Evolutionary conservation across 2,113 vertebrate genomes (phyloP).

Genomic region (Oxygymnocypris stewartii): DNA sequence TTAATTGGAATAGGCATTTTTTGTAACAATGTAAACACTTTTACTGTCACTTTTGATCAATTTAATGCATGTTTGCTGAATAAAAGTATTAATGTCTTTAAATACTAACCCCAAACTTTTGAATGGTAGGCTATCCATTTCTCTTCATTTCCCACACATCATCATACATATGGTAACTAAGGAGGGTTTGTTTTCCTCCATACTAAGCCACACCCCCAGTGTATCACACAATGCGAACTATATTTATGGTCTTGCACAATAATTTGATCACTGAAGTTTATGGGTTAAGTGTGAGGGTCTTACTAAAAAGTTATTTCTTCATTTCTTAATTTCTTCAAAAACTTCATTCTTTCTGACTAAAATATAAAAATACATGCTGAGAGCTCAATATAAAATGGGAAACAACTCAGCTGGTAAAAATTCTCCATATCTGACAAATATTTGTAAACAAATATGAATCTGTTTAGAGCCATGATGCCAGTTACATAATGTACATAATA

Average conservation of each 20-base stretch:
- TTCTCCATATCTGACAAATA: constrained; percentile 4
- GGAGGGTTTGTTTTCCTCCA: neutral
- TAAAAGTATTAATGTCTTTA: neutral
- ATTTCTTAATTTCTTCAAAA: too few relatives aligned
- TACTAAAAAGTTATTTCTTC: too few relatives aligned
- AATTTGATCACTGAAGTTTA: neutral
- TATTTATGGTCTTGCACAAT: neutral
- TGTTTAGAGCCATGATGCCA: constrained; percentile 31
- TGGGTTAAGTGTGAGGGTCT: neutral
- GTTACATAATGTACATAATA: constrained; percentile 32
- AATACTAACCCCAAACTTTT: neutral
- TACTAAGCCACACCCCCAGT: neutral
- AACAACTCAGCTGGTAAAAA: neutral
- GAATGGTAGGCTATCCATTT: neutral
- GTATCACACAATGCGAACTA: neutral
- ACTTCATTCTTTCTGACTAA: neutral
- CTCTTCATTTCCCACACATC: neutral
- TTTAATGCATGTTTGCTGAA: neutral
- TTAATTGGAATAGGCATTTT: too few relatives aligned
- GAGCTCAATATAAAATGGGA: neutral
- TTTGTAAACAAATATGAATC: constrained; percentile 31
- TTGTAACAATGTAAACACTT: too few relatives aligned
- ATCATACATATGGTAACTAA: neutral
- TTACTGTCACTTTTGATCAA: too few relatives aligned
- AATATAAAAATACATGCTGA: neutral